phyloP scores from a whole-genome alignment of 2,888 invertebrate genomes.

The Dasysyrphus albostriatus region DNA sequence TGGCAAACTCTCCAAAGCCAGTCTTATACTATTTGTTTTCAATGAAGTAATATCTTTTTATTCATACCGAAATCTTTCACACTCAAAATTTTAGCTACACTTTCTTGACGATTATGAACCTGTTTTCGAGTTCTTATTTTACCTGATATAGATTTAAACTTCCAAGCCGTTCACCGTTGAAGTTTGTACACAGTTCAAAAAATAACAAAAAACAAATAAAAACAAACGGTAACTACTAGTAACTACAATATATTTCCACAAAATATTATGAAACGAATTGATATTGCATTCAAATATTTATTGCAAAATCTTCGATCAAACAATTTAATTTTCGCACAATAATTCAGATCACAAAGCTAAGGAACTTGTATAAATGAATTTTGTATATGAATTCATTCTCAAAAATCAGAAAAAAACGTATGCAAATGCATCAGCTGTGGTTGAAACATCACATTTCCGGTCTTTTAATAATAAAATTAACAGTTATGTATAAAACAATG shows the following conservation, averaged over 20 bases:
- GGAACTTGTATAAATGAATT: conserved; percentile 11
- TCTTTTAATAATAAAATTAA: not conserved
- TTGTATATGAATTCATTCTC: not conserved
- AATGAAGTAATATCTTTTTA: no score
- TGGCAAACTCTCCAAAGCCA: no score
- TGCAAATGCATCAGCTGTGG: conserved; percentile 18
- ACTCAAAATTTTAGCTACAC: not conserved
- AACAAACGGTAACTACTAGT: not conserved
- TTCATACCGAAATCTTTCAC: no score
- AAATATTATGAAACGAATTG: not conserved
- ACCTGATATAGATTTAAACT: not conserved
- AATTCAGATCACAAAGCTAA: not conserved
- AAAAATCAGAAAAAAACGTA: not conserved
- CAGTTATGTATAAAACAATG: not conserved
- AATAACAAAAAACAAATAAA: not conserved
- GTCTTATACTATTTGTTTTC: no score
- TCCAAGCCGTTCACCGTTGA: not conserved
- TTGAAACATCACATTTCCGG: conserved; percentile 11
- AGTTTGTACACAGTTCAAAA: not conserved
- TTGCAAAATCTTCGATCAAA: not conserved
- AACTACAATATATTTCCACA: conserved; percentile 5
- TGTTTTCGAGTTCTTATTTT: not conserved
- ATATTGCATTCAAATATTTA: conserved; percentile 40
- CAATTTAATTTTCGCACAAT: not conserved
- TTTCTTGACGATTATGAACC: not conserved